Evolutionary conservation across 2,797 vertebrate genomes (phyloP), one percentile per base, ranked within the genome.

Genomic region (Anomalospiza imberbis): DNA sequence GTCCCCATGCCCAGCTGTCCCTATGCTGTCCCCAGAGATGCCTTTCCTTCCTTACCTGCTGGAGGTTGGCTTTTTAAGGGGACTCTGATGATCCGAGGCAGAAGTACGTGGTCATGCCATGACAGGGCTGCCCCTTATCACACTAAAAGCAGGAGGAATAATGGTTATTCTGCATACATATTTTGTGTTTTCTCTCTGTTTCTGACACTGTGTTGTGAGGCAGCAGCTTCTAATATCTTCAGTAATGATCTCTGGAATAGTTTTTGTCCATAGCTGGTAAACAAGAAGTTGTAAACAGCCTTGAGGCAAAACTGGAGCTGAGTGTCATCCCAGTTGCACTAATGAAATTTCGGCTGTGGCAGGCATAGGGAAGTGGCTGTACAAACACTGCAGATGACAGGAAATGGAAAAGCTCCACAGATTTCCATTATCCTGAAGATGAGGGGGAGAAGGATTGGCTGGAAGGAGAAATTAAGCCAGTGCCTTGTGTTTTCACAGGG

Each of bases 371-470:
- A 73, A 36, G 58, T 61, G 32, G 45, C 38, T 3, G 0, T 13
- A 26, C 22, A 45, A 65, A 42, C 21, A 11, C 50, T 7, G 1
- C 24, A 36, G 13, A 48, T 67, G 20, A 31, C 32, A 36, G 48
- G 28, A 67, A 73, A 71, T 31, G 31, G 61, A 45, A 55, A 38
- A 66, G 12, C 12, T 60, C n/a, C 32, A 24, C 0, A 0, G 15
- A 32, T 71, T 86, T 85, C 62, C 21, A 32, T 76, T 53, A 34
- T 31, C 3, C 38, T 31, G 34, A 74, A 66, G 57, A 48, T 36
- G 42, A 38, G 29, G 21, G 25, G 19, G 34, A 26, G 28, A 25
- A 82, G 38, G 51, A 36, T 31, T 61, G 50, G 58, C 54, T 93
- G 72, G 53, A 88, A 83, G 50, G 24, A 57, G 19, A 34, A 76